These are phyloP conservation scores for Hydractinia symbiolongicarpus DNA, from an alignment of 30 jellyfish, hydroid and myxozoan species.

Conservation along the genomic window DNA sequence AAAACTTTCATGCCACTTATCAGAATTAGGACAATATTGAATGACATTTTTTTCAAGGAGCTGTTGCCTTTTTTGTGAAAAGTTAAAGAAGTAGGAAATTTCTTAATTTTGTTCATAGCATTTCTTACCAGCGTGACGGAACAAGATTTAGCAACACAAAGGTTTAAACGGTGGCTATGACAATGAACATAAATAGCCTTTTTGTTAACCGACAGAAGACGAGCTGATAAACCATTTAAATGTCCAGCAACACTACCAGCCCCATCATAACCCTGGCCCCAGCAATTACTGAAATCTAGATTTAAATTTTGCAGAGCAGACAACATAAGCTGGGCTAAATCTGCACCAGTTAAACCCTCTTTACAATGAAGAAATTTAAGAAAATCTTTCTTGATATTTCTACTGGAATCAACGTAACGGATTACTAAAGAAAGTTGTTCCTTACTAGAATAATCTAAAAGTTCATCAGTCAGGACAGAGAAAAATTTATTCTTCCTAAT, in stretches of 20 bases:
- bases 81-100: constrained; percentile 15
- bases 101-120: too few relatives aligned
- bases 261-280: constrained; percentile 15
- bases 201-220: constrained; percentile 20
- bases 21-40: not conserved
- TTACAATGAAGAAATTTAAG: constrained; percentile 24
- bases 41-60: not conserved
- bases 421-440: constrained; percentile 41
- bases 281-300: constrained; percentile 23
- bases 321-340: constrained; percentile 22
- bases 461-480: constrained; percentile 46
- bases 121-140: constrained; percentile 11
- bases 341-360: constrained; percentile 26
- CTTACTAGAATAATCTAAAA: constrained; percentile 25
- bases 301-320: constrained; percentile 30
- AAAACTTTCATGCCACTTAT: constrained; percentile 41
- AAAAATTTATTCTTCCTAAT: constrained; percentile 21
- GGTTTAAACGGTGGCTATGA: constrained; percentile 32
- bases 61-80: constrained; percentile 23
- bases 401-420: constrained; percentile 11
- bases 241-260: not conserved
- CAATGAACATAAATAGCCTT: constrained; percentile 48
- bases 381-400: constrained; percentile 25
- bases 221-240: constrained; percentile 39
- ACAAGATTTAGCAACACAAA: constrained; percentile 38